A percentile compares a stretch with the other conserved stretches of the same genome.
Evolutionary conservation across 2,797 vertebrate species (phyloP).

Genomic region (Momotus momota): DNA sequence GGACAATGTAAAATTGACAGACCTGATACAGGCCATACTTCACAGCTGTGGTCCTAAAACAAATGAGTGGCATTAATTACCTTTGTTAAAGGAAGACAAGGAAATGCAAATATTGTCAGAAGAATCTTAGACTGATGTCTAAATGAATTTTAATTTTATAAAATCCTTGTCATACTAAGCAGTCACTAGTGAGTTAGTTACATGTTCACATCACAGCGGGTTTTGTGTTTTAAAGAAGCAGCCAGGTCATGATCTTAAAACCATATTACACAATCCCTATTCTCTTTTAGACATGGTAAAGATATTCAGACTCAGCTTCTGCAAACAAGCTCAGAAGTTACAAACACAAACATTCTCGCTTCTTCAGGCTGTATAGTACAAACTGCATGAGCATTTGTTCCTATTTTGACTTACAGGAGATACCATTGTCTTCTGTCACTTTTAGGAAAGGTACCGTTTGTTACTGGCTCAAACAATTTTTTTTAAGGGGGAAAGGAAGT

Average conservation of each 20-base stretch:
- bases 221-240: not conserved
- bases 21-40: not conserved
- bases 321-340: not conserved
- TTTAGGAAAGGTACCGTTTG: not conserved
- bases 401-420: not conserved
- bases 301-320: not conserved
- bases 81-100: conserved; percentile 46
- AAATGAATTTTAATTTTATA: not conserved
- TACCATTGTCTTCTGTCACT: not conserved
- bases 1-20: not conserved
- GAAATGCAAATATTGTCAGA: conserved; percentile 18
- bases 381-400: not conserved
- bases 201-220: not conserved
- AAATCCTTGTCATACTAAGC: not conserved
- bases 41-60: not conserved
- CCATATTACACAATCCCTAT: not conserved
- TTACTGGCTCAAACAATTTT: not conserved
- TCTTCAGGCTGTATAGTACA: not conserved
- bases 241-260: not conserved
- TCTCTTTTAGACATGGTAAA: not conserved
- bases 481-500: not conserved
- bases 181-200: not conserved
- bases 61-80: conserved; percentile 29
- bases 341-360: not conserved
- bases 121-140: not conserved